A percentile compares a stretch with the other conserved stretches of the same genome.
Conservation (phyloP, 23 tunicate genomes). For the Halocynthia aurantium region DNA sequence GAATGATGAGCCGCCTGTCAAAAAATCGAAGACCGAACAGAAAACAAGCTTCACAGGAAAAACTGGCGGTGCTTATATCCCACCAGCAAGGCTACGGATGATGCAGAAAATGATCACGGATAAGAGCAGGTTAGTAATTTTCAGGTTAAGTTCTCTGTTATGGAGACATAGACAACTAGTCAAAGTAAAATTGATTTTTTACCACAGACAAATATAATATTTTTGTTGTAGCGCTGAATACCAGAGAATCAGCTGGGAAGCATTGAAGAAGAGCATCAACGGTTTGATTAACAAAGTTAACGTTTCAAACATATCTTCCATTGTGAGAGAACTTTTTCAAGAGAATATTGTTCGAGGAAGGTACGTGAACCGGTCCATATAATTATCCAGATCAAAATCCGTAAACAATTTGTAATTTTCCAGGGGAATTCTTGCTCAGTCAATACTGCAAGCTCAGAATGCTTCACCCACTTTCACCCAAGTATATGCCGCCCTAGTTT, state of each 20-base stretch:
- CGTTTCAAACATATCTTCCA: conserved; percentile 80
- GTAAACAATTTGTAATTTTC: not conserved
- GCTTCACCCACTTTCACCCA: conserved; percentile 98
- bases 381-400: not conserved
- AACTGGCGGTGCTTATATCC: conserved; percentile 99
- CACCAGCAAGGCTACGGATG: conserved; percentile 85
- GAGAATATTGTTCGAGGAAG: conserved; percentile 97
- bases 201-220: not conserved
- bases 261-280: conserved; percentile 93
- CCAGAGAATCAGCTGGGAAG: conserved; percentile 97
- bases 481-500: conserved; percentile 87
- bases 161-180: not conserved
- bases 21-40: conserved; percentile 40
- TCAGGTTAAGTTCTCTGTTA: not conserved
- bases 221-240: conserved; percentile 53
- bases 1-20: conserved; percentile 46
- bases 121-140: conserved; percentile 61
- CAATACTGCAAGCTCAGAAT: conserved; percentile 77
- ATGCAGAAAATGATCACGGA: conserved; percentile 97
- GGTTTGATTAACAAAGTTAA: conserved; percentile 98
- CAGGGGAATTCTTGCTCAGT: conserved; percentile 82
- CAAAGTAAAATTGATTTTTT: not conserved
- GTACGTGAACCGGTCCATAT: conserved; percentile 22
- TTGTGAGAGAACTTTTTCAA: conserved; percentile 70
- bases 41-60: conserved; percentile 38